A percentile compares a stretch with the other conserved stretches of the same genome.
Conservation (phyloP, 2,888 invertebrate species). For the Itoplectis maculator region DNA sequence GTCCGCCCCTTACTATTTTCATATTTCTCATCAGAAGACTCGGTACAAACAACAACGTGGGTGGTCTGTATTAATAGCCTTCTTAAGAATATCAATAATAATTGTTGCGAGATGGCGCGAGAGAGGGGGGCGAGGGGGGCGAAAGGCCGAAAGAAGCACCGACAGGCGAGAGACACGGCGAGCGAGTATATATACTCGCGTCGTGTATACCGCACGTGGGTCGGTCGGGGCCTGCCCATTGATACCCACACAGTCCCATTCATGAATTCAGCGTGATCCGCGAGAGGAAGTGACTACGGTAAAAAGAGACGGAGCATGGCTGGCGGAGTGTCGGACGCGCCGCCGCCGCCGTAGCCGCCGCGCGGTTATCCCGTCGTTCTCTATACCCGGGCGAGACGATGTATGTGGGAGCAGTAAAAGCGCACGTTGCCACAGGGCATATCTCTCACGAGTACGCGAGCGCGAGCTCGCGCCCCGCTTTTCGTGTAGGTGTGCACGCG, state of each 20-base stretch:
- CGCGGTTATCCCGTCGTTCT: slow-evolving; percentile 46
- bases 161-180: slow-evolving; percentile 42
- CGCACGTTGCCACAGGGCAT: slow-evolving; percentile 57
- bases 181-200: slow-evolving; percentile 26
- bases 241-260: slow-evolving; percentile 80
- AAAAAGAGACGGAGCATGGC: slow-evolving; percentile 42
- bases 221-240: slow-evolving; percentile 74
- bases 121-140: not conserved
- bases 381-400: slow-evolving; percentile 37
- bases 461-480: slow-evolving; percentile 50
- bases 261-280: slow-evolving; percentile 79
- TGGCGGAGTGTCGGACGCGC: slow-evolving; percentile 25
- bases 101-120: slow-evolving; percentile 14
- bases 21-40: not conserved
- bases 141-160: slow-evolving; percentile 45
- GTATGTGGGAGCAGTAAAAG: slow-evolving; percentile 58
- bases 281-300: slow-evolving; percentile 76
- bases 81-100: slow-evolving; percentile 43
- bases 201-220: slow-evolving; percentile 54
- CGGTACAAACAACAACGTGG: slow-evolving; percentile 10
- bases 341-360: no score
- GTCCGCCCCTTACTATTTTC: not conserved
- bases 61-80: slow-evolving; percentile 33
- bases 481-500: slow-evolving; percentile 74
- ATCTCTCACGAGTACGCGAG: slow-evolving; percentile 30